These are phyloP conservation scores for Orycteropus afer DNA, from an alignment of 2,113 vertebrate species.

Conservation along the genomic window DNA sequence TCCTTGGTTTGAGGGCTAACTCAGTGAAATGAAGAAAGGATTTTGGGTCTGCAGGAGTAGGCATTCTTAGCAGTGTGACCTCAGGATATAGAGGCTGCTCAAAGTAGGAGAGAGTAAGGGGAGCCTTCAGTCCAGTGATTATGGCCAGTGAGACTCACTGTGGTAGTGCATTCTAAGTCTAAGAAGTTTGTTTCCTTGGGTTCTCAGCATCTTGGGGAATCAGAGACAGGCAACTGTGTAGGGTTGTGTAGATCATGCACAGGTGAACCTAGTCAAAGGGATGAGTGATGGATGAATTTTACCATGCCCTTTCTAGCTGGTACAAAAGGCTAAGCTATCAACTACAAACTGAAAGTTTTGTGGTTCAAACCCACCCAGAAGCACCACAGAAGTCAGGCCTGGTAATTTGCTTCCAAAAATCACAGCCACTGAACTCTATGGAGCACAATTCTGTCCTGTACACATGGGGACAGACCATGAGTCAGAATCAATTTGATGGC, in stretches of 20 bases:
- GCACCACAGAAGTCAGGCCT: background rate
- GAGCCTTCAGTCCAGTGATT: too few relatives aligned
- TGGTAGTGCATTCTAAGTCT: background rate
- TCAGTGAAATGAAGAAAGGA: background rate
- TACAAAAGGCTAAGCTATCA: background rate
- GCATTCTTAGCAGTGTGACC: background rate
- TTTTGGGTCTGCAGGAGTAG: background rate
- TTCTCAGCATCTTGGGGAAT: background rate
- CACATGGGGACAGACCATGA: background rate
- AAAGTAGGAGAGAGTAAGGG: background rate
- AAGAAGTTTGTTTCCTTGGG: background rate
- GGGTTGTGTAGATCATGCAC: background rate
- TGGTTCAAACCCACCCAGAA: background rate
- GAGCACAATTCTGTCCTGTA: background rate
- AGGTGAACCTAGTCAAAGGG: background rate
- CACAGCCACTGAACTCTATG: background rate
- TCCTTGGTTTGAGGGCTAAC: background rate
- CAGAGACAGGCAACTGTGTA: background rate
- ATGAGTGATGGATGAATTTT: background rate
- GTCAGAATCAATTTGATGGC: background rate
- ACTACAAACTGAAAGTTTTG: background rate
- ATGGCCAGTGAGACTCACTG: background rate
- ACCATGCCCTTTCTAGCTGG: background rate
- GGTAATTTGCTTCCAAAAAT: background rate
- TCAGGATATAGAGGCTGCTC: background rate